Percentiles rank a stretch among this genome's conserved stretches.
Evolutionary conservation across 2,888 invertebrate genomes (phyloP).

Genomic region (Parnassius orleans): DNA sequence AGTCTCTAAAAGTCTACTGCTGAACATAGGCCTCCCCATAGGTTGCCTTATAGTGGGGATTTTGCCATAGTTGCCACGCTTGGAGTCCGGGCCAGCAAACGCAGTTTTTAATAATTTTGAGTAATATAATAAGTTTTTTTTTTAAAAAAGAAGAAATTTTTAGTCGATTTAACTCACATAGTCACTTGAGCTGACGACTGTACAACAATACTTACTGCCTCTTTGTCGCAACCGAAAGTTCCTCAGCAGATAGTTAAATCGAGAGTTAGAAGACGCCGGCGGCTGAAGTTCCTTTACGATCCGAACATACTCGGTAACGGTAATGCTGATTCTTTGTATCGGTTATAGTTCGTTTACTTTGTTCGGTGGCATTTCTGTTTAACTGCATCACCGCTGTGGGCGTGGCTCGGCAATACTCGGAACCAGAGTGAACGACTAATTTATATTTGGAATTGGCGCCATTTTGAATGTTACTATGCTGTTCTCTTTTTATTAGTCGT

Average conservation of each 20-base stretch:
- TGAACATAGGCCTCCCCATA: too few relatives aligned
- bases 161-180: neutral
- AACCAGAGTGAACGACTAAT: slow-evolving; percentile 35
- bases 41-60: too few relatives aligned
- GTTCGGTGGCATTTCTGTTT: slow-evolving; percentile 37
- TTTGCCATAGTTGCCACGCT: too few relatives aligned
- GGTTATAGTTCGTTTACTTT: slow-evolving; percentile 44
- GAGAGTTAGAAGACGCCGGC: slow-evolving; percentile 46
- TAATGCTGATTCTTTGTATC: slow-evolving; percentile 55
- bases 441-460: slow-evolving; percentile 56
- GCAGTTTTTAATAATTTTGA: too few relatives aligned
- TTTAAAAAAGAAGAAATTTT: neutral
- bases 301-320: slow-evolving; percentile 47
- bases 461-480: slow-evolving; percentile 29
- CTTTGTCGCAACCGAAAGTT: slow-evolving; percentile 57
- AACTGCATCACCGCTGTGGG: slow-evolving; percentile 34
- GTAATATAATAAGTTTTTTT: too few relatives aligned
- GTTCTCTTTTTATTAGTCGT: too few relatives aligned
- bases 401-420: slow-evolving; percentile 35
- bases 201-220: slow-evolving; percentile 33
- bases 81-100: too few relatives aligned
- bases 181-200: slow-evolving; percentile 28
- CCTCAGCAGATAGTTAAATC: slow-evolving; percentile 59
- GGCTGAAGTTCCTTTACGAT: slow-evolving; percentile 60
- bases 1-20: too few relatives aligned